phyloP scores from a whole-genome alignment of 2,888 invertebrate species.

The Erannis defoliaria region DNA sequence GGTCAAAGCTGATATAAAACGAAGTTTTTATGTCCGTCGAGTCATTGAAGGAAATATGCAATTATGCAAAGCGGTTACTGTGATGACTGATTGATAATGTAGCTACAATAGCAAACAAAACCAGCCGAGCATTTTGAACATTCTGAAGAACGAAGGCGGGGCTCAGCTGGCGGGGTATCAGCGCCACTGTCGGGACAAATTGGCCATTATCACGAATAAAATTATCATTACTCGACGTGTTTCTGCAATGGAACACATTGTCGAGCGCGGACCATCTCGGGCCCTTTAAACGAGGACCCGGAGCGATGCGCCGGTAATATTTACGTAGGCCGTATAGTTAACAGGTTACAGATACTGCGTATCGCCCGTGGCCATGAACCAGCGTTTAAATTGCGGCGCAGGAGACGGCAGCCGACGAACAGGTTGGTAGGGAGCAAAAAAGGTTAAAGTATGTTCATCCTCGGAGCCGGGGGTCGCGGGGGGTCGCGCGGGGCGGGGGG shows the following conservation, averaged over 20 bases:
- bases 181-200: slow-evolving; percentile 40
- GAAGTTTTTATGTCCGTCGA: slow-evolving; percentile 11
- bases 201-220: slow-evolving; percentile 47
- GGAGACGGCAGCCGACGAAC: slow-evolving; percentile 82
- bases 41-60: slow-evolving; percentile 19
- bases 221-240: slow-evolving; percentile 41
- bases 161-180: slow-evolving; percentile 35
- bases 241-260: slow-evolving; percentile 41
- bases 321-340: slow-evolving; percentile 66
- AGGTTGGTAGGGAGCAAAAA: slow-evolving; percentile 85
- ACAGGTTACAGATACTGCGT: slow-evolving; percentile 75
- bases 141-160: slow-evolving; percentile 40
- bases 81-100: slow-evolving; percentile 11
- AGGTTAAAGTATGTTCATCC: slow-evolving; percentile 83
- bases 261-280: slow-evolving; percentile 34
- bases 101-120: slow-evolving; percentile 25
- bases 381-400: slow-evolving; percentile 77
- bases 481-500: slow-evolving; percentile 53
- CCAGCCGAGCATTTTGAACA: slow-evolving; percentile 24
- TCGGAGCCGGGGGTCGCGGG: slow-evolving; percentile 53
- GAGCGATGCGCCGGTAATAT: slow-evolving; percentile 68
- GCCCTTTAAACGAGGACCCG: slow-evolving; percentile 45
- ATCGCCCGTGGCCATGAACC: slow-evolving; percentile 84
- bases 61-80: slow-evolving; percentile 25
- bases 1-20: slow-evolving; percentile 19